phyloP scores from a whole-genome alignment of 1,140 invertebrate species.

The Zaprionus kolodkinae region DNA sequence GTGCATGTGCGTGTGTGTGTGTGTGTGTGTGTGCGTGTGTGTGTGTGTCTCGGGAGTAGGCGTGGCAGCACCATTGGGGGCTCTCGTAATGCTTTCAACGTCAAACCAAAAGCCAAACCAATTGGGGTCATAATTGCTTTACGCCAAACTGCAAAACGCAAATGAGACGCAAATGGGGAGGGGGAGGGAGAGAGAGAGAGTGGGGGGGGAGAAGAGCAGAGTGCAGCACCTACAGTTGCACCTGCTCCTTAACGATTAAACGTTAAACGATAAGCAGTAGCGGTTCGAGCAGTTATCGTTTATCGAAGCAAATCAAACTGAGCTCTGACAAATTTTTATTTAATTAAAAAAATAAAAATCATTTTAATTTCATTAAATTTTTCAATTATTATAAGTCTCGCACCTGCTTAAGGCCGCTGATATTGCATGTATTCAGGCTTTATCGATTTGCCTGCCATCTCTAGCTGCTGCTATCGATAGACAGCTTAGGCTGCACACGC shows the following conservation, averaged over 20 bases:
- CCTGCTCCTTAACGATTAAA: background rate
- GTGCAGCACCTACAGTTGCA: conserved; percentile 21
- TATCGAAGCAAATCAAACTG: background rate
- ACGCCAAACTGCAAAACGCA: conserved; percentile 71
- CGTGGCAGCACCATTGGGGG: background rate
- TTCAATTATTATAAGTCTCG: too few species aligned
- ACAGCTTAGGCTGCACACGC: too few species aligned
- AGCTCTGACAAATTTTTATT: background rate
- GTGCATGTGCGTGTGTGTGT: background rate
- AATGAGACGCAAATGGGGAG: conserved; percentile 60
- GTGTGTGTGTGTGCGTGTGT: background rate
- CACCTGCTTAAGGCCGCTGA: too few species aligned
- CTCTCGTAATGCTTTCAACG: conserved; percentile 1
- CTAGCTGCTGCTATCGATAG: background rate
- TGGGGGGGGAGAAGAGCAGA: conserved; percentile 8
- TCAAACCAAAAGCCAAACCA: conserved; percentile 53
- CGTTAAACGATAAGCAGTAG: conserved; percentile 12
- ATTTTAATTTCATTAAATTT: too few species aligned
- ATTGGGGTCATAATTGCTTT: conserved; percentile 82
- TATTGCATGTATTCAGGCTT: too few species aligned
- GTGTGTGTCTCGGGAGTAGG: background rate
- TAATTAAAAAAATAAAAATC: too few species aligned
- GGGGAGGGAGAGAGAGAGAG: background rate
- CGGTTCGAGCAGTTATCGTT: background rate
- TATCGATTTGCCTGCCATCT: too few species aligned